Percentiles rank a stretch among this genome's conserved stretches.
phyloP scores from a whole-genome alignment of 2,113 vertebrate species.

The Alces alces region DNA sequence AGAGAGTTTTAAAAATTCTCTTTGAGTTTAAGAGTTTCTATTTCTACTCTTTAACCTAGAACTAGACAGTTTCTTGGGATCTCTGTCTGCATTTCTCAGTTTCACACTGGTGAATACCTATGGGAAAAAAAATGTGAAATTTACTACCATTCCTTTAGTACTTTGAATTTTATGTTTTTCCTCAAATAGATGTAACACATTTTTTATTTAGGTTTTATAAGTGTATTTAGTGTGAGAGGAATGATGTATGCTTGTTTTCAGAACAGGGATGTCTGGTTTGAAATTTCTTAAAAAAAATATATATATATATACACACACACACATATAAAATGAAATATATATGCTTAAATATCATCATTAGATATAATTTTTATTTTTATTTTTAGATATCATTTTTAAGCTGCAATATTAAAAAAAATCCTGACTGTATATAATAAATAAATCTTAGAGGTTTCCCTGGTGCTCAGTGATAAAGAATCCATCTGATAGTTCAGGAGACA shows the following conservation, averaged over 20 bases:
- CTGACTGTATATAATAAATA: background rate
- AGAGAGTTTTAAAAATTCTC: background rate
- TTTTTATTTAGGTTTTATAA: background rate
- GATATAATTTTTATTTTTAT: background rate
- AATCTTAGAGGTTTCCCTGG: background rate
- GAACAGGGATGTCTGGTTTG: background rate
- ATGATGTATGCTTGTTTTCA: background rate
- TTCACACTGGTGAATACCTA: fast-evolving
- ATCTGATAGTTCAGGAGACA: background rate
- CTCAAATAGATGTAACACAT: background rate
- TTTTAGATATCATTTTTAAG: background rate
- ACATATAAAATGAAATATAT: background rate
- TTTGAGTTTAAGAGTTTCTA: background rate
- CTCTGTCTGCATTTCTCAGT: background rate
- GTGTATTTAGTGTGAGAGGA: background rate
- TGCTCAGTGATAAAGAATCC: background rate
- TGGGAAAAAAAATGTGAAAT: background rate
- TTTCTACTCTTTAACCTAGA: background rate
- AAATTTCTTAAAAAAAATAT: background rate
- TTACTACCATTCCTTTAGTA: background rate
- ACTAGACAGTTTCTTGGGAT: fast-evolving
- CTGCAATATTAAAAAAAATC: background rate
- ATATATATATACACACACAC: too few relatives aligned
- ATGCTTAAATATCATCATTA: background rate
- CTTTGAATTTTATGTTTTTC: background rate